Conservation (phyloP, 2,113 vertebrate species). For the Galeopterus variegatus region DNA sequence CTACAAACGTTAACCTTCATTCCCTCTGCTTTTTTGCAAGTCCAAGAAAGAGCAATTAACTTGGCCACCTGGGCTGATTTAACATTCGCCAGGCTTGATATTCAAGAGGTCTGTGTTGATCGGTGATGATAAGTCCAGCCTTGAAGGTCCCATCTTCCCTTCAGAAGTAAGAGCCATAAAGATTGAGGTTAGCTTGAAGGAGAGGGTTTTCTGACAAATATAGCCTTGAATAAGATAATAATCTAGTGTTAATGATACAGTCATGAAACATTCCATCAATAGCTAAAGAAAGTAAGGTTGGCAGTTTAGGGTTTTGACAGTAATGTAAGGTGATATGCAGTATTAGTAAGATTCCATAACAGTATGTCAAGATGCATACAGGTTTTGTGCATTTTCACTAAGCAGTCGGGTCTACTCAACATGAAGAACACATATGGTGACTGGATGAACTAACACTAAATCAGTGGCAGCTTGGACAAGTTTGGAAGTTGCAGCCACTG, state of each 20-base stretch:
- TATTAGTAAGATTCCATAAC: background rate
- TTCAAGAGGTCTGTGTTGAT: background rate
- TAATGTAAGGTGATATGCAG: background rate
- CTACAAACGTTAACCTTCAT: background rate
- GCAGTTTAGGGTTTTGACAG: slow-evolving; percentile 40
- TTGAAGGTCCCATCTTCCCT: too few relatives aligned
- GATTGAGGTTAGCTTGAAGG: background rate
- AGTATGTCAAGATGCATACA: background rate
- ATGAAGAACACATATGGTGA: background rate
- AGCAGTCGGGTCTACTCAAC: background rate
- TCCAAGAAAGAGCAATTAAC: background rate
- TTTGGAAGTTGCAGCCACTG: background rate
- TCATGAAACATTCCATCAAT: background rate
- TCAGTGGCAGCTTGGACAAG: background rate
- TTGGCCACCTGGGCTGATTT: background rate
- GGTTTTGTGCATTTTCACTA: background rate
- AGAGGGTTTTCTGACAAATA: background rate
- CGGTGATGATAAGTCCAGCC: background rate
- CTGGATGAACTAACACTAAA: background rate
- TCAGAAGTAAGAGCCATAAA: background rate
- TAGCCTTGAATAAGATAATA: background rate
- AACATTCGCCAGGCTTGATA: background rate
- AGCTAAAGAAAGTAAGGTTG: background rate
- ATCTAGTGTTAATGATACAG: background rate
- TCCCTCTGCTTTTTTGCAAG: background rate